Conservation (phyloP, 2,888 invertebrate species). For the Pecten maximus region DNA sequence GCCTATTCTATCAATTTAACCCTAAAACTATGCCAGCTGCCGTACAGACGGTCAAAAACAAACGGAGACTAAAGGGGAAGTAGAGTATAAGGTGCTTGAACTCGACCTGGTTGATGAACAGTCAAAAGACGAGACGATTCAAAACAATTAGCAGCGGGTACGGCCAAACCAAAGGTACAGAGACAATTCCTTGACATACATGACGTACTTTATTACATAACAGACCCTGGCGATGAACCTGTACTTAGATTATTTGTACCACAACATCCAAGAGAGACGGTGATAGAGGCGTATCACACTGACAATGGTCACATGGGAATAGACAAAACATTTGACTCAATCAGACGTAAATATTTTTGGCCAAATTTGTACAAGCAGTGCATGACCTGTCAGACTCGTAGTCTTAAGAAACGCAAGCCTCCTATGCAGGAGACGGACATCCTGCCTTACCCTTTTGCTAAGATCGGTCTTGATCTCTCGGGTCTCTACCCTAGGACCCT, state of each 20-base stretch:
- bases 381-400: slow-evolving; percentile 26
- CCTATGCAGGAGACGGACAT: slow-evolving; percentile 39
- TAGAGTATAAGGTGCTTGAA: no score
- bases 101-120: no score
- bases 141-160: neutral
- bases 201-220: slow-evolving; percentile 46
- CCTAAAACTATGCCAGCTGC: no score
- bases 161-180: neutral
- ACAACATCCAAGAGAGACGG: neutral
- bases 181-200: slow-evolving; percentile 39
- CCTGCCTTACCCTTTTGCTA: slow-evolving; percentile 40
- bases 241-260: slow-evolving; percentile 44
- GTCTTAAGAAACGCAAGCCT: slow-evolving; percentile 7
- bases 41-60: no score
- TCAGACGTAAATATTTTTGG: no score
- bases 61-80: no score
- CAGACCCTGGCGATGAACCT: slow-evolving; percentile 44
- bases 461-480: slow-evolving; percentile 26
- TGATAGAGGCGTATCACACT: slow-evolving; percentile 42
- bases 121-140: no score
- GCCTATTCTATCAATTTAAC: no score
- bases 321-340: slow-evolving; percentile 39
- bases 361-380: slow-evolving; percentile 42
- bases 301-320: no score
- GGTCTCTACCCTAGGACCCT: slow-evolving; percentile 36